A percentile compares a stretch with the other conserved stretches of the same genome.
These are phyloP conservation scores for Apolygus lucorum DNA, from an alignment of 1,140 invertebrate species.

Conservation along the genomic window DNA sequence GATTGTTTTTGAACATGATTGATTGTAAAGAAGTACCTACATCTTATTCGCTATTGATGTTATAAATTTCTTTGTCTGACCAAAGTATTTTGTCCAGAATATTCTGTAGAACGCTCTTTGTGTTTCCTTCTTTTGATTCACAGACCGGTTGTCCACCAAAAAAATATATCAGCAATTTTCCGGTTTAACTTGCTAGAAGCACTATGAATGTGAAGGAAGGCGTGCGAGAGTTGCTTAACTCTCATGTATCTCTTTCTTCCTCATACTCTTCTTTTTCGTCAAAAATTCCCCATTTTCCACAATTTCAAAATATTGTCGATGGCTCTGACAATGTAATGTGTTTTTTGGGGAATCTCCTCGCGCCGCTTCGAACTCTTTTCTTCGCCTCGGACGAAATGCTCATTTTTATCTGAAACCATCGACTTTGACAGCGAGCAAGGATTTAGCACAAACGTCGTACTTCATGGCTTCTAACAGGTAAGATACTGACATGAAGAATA, in stretches of 20 bases:
- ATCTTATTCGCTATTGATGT: too few species aligned
- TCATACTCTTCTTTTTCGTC: neutral
- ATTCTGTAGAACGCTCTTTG: too few species aligned
- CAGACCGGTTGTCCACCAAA: too few species aligned
- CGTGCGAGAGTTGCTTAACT: too few species aligned
- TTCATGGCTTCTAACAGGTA: constrained; percentile 95
- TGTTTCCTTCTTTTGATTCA: too few species aligned
- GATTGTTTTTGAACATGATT: too few species aligned
- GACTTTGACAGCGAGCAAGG: constrained; percentile 69
- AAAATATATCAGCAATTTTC: too few species aligned
- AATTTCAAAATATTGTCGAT: constrained; percentile 10
- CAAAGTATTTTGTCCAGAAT: too few species aligned
- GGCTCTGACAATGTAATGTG: constrained; percentile 22
- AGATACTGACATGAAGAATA: constrained; percentile 20
- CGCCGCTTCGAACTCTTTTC: neutral
- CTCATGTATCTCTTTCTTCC: neutral
- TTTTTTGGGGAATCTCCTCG: constrained; percentile 26
- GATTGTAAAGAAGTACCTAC: too few species aligned
- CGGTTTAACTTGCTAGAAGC: too few species aligned
- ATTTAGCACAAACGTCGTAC: constrained; percentile 93
- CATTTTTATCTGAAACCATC: neutral
- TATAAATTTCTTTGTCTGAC: too few species aligned
- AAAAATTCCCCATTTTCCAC: neutral
- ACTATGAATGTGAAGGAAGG: too few species aligned
- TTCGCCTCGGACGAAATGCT: neutral